These are phyloP conservation scores for Pseudomyrmex flavicornis DNA, from an alignment of 1,140 invertebrate species.

Conservation along the genomic window DNA sequence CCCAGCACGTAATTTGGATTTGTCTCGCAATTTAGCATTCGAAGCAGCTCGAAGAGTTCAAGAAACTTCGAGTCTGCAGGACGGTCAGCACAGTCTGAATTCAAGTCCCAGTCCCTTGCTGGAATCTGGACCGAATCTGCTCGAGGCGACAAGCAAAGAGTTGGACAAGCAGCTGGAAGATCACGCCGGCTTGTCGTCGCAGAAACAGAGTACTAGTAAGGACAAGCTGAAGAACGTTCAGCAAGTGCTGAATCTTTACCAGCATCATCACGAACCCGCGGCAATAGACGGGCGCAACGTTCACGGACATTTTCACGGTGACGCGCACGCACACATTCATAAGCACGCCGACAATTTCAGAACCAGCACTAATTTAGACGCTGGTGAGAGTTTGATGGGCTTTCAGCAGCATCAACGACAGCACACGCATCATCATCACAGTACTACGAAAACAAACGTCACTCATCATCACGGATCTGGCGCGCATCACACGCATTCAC, in stretches of 20 bases:
- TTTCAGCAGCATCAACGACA: slow-evolving; percentile 74
- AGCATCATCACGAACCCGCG: slow-evolving; percentile 72
- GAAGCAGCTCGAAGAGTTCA: slow-evolving; percentile 72
- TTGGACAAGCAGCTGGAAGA: slow-evolving; percentile 72
- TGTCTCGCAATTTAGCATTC: slow-evolving; percentile 72
- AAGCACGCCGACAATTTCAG: slow-evolving; percentile 71
- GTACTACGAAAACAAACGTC: slow-evolving; percentile 56
- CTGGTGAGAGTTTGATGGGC: slow-evolving; percentile 62
- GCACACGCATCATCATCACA: slow-evolving; percentile 75
- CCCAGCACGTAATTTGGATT: slow-evolving; percentile 70
- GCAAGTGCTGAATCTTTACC: slow-evolving; percentile 73
- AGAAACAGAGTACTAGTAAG: slow-evolving; percentile 53
- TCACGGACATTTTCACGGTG: slow-evolving; percentile 71
- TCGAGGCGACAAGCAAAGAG: slow-evolving; percentile 64
- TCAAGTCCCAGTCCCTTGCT: slow-evolving; percentile 72
- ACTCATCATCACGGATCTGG: slow-evolving; percentile 64
- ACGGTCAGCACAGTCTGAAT: slow-evolving; percentile 68
- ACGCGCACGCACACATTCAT: slow-evolving; percentile 67
- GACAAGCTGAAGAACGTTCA: slow-evolving; percentile 74
- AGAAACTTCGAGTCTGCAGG: slow-evolving; percentile 67
- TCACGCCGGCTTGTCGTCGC: slow-evolving; percentile 56
- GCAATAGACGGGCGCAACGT: slow-evolving; percentile 57
- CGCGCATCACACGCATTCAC: slow-evolving; percentile 62
- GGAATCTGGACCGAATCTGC: slow-evolving; percentile 55
- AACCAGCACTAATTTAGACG: slow-evolving; percentile 62